Evolutionary conservation across 2,113 vertebrate species (phyloP).

Genomic region (Chaetorhynchus papuensis): DNA sequence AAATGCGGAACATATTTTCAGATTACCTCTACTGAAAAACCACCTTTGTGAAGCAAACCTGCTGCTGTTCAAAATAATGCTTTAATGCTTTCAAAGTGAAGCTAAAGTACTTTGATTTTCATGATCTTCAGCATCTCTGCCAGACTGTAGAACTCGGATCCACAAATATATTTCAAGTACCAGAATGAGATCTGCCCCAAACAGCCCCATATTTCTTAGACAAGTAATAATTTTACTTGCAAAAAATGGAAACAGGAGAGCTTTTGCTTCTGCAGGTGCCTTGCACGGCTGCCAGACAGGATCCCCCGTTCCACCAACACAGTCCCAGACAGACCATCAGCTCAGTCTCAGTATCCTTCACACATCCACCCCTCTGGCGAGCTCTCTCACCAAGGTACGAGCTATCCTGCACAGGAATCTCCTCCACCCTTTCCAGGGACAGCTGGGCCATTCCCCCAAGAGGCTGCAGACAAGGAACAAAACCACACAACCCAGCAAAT

Average conservation of each 20-base stretch:
- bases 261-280: background rate
- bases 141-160: background rate
- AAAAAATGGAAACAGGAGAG: background rate
- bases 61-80: background rate
- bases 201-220: background rate
- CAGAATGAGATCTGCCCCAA: background rate
- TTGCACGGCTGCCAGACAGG: background rate
- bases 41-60: background rate
- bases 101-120: background rate
- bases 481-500: background rate
- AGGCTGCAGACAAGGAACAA: background rate
- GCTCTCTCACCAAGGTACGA: background rate
- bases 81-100: background rate
- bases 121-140: background rate
- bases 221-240: background rate
- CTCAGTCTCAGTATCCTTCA: background rate
- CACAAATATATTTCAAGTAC: background rate
- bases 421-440: background rate
- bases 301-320: background rate
- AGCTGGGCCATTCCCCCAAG: background rate
- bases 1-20: background rate
- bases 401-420: background rate
- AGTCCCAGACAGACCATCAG: background rate
- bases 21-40: background rate
- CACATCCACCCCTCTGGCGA: accelerated